Evolutionary conservation across 2,888 invertebrate species (phyloP).

Genomic region (Harmothoe impar): DNA sequence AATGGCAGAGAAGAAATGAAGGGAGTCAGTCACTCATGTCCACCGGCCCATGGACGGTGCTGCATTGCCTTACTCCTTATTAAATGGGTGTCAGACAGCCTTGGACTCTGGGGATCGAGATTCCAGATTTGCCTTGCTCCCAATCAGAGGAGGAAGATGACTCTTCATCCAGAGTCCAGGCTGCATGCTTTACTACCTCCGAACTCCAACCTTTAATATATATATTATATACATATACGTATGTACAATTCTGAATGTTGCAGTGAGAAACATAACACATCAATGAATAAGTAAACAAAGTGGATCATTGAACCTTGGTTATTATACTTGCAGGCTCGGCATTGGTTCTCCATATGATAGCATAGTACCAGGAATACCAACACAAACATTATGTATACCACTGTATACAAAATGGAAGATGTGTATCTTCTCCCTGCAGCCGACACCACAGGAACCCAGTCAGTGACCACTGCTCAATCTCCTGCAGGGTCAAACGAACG

Average conservation of each 20-base stretch:
- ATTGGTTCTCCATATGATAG: conserved; percentile 25
- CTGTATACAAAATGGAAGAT: background rate
- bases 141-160: too few species aligned
- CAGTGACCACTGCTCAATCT: background rate
- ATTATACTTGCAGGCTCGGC: background rate
- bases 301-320: too few species aligned
- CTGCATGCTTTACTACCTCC: background rate
- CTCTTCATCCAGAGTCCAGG: background rate
- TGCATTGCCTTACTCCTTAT: background rate
- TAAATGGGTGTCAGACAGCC: background rate
- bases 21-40: background rate
- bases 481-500: background rate
- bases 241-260: too few species aligned
- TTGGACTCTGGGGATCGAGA: too few species aligned
- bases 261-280: too few species aligned
- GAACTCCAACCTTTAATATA: too few species aligned
- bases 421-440: background rate
- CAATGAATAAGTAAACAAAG: too few species aligned
- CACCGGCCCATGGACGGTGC: background rate
- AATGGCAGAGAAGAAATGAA: background rate
- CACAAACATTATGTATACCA: background rate
- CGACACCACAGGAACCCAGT: background rate
- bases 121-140: too few species aligned
- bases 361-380: background rate
- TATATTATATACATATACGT: background rate